Evolutionary conservation across 2,113 vertebrate genomes (phyloP).

Genomic region (Sorex araneus): DNA sequence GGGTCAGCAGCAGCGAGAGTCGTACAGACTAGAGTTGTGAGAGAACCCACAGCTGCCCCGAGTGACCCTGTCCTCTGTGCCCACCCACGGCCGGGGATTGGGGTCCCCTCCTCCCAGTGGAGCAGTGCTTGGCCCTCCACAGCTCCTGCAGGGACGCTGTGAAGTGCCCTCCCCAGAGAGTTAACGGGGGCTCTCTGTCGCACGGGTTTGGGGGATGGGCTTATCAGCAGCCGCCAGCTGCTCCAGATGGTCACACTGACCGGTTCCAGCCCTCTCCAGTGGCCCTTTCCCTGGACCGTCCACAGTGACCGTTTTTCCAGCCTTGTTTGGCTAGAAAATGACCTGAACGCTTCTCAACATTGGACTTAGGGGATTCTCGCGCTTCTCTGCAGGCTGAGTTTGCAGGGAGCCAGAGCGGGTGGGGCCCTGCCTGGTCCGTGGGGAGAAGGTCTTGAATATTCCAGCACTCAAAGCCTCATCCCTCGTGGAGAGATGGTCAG

Average conservation of each 20-base stretch:
- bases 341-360: not conserved
- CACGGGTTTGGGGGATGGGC: not conserved
- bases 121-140: not conserved
- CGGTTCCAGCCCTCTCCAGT: not conserved
- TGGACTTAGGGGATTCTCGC: not conserved
- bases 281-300: not conserved
- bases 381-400: not conserved
- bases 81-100: not conserved
- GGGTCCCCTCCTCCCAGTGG: too few species aligned
- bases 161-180: not conserved
- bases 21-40: not conserved
- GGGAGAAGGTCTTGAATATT: not conserved
- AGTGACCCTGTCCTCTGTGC: not conserved
- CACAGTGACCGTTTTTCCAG: not conserved
- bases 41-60: not conserved
- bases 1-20: not conserved
- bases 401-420: not conserved
- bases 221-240: not conserved
- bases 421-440: accelerated
- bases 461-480: not conserved
- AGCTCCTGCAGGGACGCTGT: not conserved
- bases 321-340: not conserved
- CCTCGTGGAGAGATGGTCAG: not conserved
- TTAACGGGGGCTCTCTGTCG: too few species aligned
- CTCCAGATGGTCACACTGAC: not conserved